Conservation (phyloP, 2,888 invertebrate genomes). For the Drosophila tanythrix region DNA sequence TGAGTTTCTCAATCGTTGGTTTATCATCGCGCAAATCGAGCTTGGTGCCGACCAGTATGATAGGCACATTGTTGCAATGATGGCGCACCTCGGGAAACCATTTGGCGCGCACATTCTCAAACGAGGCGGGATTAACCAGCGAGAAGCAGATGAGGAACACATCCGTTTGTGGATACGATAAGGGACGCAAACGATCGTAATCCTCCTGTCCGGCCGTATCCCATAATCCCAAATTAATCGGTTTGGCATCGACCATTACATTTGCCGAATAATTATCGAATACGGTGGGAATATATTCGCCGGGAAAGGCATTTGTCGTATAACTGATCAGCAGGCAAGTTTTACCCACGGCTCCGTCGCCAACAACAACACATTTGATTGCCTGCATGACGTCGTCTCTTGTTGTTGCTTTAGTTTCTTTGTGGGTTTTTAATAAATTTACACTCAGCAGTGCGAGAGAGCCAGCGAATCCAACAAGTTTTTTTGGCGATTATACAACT, state of each 20-base stretch:
- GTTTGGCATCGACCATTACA: conserved; percentile 84
- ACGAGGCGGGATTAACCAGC: conserved; percentile 83
- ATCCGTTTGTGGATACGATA: conserved; percentile 84
- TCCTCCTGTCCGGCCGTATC: conserved; percentile 84
- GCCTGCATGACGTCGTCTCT: conserved; percentile 81
- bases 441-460: conserved; percentile 48
- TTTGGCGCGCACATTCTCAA: conserved; percentile 84
- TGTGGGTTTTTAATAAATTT: conserved; percentile 58
- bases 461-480: conserved; percentile 59
- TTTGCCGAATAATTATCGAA: conserved; percentile 84
- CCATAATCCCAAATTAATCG: conserved; percentile 83
- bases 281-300: conserved; percentile 84
- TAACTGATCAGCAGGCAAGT: conserved; percentile 84
- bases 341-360: conserved; percentile 84
- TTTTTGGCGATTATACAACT: conserved; percentile 77
- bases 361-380: conserved; percentile 84
- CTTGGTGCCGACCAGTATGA: conserved; percentile 83
- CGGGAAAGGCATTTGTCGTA: conserved; percentile 84
- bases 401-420: conserved; percentile 45
- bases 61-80: conserved; percentile 83
- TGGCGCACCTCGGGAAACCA: conserved; percentile 84
- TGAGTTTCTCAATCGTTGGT: conserved; percentile 82
- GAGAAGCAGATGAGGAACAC: conserved; percentile 84
- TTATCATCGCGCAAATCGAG: conserved; percentile 84
- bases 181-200: conserved; percentile 82